Percentiles rank a stretch among this genome's conserved stretches.
Evolutionary conservation across 2,888 invertebrate genomes (phyloP).

Genomic region (Drosophila borealis): DNA sequence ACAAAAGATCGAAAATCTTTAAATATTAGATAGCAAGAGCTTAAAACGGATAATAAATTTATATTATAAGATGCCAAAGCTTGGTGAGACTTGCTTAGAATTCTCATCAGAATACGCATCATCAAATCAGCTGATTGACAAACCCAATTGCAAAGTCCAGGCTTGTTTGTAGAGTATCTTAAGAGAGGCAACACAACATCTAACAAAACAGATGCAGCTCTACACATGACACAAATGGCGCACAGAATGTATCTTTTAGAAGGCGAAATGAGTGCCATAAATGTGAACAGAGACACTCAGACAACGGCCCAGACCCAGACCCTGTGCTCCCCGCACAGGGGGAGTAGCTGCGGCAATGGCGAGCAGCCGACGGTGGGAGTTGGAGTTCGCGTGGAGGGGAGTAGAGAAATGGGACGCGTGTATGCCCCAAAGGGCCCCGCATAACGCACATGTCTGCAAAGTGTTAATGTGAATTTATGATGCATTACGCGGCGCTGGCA

Average conservation of each 20-base stretch:
- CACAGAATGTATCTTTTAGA: constrained; percentile 76
- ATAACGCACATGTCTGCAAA: constrained; percentile 79
- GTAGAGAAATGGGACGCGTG: constrained; percentile 7
- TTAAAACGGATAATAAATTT: too few species aligned
- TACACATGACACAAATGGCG: constrained; percentile 74
- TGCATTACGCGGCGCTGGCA: constrained; percentile 71
- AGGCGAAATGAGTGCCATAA: constrained; percentile 77
- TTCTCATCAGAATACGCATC: neutral
- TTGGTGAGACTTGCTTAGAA: neutral
- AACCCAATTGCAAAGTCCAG: too few species aligned
- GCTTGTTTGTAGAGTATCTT: constrained; percentile 23
- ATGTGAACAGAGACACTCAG: constrained; percentile 60
- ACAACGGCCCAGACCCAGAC: constrained; percentile 21
- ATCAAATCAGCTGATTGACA: neutral
- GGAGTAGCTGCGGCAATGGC: neutral
- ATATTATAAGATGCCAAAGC: neutral
- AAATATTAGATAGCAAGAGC: too few species aligned
- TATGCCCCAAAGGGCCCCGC: constrained; percentile 52
- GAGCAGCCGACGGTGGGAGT: constrained; percentile 1
- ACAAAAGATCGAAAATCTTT: too few species aligned
- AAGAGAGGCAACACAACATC: constrained; percentile 18
- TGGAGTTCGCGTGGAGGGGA: constrained; percentile 3
- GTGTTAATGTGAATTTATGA: constrained; percentile 80
- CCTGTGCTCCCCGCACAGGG: too few species aligned
- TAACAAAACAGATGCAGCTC: constrained; percentile 68